phyloP scores from a whole-genome alignment of 2,888 invertebrate genomes.

The Dorcus hopei region DNA sequence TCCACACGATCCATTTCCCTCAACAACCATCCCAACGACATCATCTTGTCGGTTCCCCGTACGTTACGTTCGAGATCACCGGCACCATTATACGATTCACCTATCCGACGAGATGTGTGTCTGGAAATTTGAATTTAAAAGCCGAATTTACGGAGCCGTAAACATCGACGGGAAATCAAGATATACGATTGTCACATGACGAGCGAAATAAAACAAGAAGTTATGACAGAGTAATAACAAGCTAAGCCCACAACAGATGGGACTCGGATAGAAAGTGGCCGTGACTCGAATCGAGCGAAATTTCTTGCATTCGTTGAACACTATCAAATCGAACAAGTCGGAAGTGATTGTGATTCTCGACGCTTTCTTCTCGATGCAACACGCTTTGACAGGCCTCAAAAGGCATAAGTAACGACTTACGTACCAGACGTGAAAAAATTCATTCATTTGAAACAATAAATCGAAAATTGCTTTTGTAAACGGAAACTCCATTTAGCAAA shows the following conservation, averaged over 20 bases:
- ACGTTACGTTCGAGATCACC: too few relatives aligned
- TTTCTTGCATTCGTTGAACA: slow-evolving; percentile 3
- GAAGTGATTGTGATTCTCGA: background rate
- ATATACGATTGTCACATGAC: background rate
- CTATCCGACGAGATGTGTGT: background rate
- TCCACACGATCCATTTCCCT: too few relatives aligned
- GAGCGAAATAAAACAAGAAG: slow-evolving; percentile 11
- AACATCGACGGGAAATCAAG: background rate
- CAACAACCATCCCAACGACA: too few relatives aligned
- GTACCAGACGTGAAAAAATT: too few relatives aligned
- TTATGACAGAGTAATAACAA: slow-evolving; percentile 21
- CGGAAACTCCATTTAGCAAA: too few relatives aligned
- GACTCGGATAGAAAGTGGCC: slow-evolving; percentile 31
- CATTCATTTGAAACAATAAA: too few relatives aligned
- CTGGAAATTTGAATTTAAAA: slow-evolving; percentile 22
- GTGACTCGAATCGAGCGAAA: slow-evolving; percentile 26
- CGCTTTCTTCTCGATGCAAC: background rate
- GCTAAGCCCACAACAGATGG: slow-evolving; percentile 29
- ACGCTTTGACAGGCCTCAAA: too few relatives aligned
- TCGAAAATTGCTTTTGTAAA: too few relatives aligned
- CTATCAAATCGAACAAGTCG: background rate
- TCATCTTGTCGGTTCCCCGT: too few relatives aligned
- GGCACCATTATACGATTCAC: too few relatives aligned
- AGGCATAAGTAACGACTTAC: too few relatives aligned
- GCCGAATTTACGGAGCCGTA: slow-evolving; percentile 8